phyloP scores from a whole-genome alignment of 2,888 invertebrate species.

The Himalopsyche tibetana region DNA sequence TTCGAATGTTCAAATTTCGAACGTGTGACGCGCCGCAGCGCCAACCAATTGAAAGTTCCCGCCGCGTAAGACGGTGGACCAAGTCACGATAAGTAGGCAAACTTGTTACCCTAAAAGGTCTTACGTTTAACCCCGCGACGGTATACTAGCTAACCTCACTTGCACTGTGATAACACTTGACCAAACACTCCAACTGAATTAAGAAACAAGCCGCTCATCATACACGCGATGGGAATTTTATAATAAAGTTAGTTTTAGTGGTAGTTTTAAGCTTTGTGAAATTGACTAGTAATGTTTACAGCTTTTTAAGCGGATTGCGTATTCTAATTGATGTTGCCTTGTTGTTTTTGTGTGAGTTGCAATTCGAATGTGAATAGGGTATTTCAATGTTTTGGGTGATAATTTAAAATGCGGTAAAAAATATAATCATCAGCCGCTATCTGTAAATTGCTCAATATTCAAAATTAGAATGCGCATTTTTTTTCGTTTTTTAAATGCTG shows the following conservation, averaged over 20 bases:
- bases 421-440: too few species aligned
- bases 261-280: neutral
- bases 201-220: neutral
- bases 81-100: conserved; percentile 62
- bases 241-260: neutral
- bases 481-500: too few species aligned
- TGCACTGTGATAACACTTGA: conserved; percentile 9
- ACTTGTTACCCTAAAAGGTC: conserved; percentile 62
- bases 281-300: neutral
- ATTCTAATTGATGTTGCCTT: conserved; percentile 26
- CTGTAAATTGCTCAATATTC: too few species aligned
- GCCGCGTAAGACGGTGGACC: conserved; percentile 43
- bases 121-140: conserved; percentile 46
- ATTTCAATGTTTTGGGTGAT: neutral
- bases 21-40: conserved; percentile 1
- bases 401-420: too few species aligned
- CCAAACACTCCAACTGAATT: conserved; percentile 1
- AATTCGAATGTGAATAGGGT: conserved; percentile 17
- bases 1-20: neutral
- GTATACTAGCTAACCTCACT: neutral
- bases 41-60: conserved; percentile 12
- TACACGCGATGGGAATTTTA: neutral
- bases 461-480: too few species aligned
- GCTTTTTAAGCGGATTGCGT: conserved; percentile 30
- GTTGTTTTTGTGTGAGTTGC: neutral